Evolutionary conservation across 1,140 invertebrate genomes (phyloP).

Genomic region (Neuroterus valhalla): DNA sequence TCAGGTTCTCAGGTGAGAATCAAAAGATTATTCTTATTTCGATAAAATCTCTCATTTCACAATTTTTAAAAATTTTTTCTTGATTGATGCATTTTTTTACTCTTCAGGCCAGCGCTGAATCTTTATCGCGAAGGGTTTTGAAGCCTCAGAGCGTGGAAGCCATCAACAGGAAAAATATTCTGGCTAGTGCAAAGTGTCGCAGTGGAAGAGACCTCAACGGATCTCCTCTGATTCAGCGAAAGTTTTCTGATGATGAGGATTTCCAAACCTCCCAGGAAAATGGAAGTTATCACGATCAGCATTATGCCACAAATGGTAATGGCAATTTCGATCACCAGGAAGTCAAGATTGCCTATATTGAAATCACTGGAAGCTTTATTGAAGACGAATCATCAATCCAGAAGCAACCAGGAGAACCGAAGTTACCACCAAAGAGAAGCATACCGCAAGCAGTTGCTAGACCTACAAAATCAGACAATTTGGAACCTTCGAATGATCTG

Average conservation of each 20-base stretch:
- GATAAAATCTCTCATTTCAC: too few relatives aligned
- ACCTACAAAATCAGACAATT: constrained; percentile 48
- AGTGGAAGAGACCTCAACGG: constrained; percentile 84
- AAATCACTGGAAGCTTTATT: constrained; percentile 70
- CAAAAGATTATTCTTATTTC: neutral
- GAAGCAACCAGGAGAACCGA: constrained; percentile 41
- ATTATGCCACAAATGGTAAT: constrained; percentile 38
- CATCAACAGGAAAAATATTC: constrained; percentile 89
- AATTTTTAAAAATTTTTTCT: too few relatives aligned
- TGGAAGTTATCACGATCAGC: constrained; percentile 39
- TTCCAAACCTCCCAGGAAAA: constrained; percentile 64
- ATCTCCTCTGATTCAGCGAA: constrained; percentile 81
- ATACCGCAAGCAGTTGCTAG: constrained; percentile 37
- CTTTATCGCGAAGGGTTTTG: constrained; percentile 77
- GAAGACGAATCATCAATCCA: constrained; percentile 43
- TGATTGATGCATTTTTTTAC: neutral
- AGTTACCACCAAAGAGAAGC: constrained; percentile 49
- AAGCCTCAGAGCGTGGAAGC: constrained; percentile 87
- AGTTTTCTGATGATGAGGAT: constrained; percentile 75
- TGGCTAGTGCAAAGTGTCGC: constrained; percentile 89
- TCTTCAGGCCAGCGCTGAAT: constrained; percentile 73
- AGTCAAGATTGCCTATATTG: constrained; percentile 68
- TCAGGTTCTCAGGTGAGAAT: constrained; percentile 77
- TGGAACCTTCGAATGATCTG: constrained; percentile 63
- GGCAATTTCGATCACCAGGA: constrained; percentile 48